Evolutionary conservation across 2,888 invertebrate species (phyloP).

Genomic region (Drosophila koepferae): DNA sequence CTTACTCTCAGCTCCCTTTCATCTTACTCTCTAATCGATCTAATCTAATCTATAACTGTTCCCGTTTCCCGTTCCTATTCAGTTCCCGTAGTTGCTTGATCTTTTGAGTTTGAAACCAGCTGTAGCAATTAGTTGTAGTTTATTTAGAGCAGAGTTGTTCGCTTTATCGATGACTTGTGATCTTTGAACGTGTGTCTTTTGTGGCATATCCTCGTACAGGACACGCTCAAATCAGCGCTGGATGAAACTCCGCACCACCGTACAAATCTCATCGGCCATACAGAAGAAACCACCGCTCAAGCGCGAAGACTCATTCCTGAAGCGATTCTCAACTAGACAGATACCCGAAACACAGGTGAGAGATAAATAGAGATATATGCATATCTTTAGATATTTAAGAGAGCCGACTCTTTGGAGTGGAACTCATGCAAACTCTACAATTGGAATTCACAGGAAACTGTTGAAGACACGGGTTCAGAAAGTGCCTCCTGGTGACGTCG

Average conservation of each 20-base stretch:
- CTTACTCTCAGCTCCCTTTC: constrained; percentile 3
- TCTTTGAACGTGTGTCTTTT: constrained; percentile 50
- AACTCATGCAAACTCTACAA: background rate
- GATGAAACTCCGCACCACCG: constrained; percentile 97
- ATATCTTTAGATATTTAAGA: background rate
- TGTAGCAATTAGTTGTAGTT: constrained; percentile 41
- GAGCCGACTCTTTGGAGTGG: background rate
- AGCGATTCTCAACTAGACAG: constrained; percentile 96
- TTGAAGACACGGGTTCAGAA: constrained; percentile 90
- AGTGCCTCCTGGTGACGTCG: constrained; percentile 88
- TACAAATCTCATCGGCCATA: constrained; percentile 95
- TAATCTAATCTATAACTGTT: background rate
- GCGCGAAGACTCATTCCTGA: constrained; percentile 96
- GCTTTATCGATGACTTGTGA: constrained; percentile 29
- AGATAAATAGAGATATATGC: too few species aligned
- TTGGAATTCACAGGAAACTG: constrained; percentile 85
- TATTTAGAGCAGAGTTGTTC: constrained; percentile 14
- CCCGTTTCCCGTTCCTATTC: background rate
- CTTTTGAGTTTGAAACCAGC: constrained; percentile 39
- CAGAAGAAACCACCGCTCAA: constrained; percentile 96
- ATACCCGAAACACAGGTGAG: constrained; percentile 93
- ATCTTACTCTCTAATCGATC: background rate
- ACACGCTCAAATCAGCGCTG: constrained; percentile 97
- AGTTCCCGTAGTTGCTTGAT: constrained; percentile 43
- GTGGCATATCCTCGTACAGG: constrained; percentile 86